Evolutionary conservation across 1,140 invertebrate genomes (phyloP), one percentile per base, ranked within the genome.

Genomic region (Zaprionus tsacasi): DNA sequence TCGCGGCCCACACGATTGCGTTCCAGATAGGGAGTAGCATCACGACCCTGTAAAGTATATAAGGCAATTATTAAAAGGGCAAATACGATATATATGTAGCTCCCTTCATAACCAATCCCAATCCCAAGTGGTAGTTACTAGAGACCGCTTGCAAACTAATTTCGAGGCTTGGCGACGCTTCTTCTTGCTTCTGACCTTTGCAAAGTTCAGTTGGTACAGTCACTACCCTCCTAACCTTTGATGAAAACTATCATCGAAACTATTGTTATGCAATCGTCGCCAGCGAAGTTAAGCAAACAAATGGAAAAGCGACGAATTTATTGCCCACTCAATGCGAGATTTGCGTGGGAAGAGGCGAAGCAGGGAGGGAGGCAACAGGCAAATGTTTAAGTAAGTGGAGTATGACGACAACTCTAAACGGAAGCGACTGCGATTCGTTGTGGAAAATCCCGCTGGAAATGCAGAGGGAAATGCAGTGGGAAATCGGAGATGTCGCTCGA

Each of bases 11-110:
- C 97, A 65, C 98, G 95, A 93, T 99, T 99, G 86, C 96, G 94
- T 93, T 99, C 98, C 89, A 98, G 94, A 93, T 99, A 98, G 63
- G 98, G 98, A 35, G 98, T 99, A 57, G 98, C 98, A 93, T 99
- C 98, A 90, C 97, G 94, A 85, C 97, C 98, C 97, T 98, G 90
- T 27, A 6, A 50, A 12, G 10, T 11, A 50, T 17, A 25, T 21
- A 8, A 0, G 10, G 10, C 0, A 40, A 12, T 50, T 50, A 25
- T 17, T 50, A 17, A 50, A 50, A 50, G 45, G 45, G 17, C 45
- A 48, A 10, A 43, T 43, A 13, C 17, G 21, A 10, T 48, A 50
- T 48, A 48, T 48, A 48, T 48, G 15, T 17, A 48, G 45, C 1
- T 25, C 3, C 10, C 4, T 25, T 50, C 17, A 21, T 12, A 48